Percentiles rank a stretch among this genome's conserved stretches.
phyloP scores from a whole-genome alignment of 2,113 vertebrate genomes.

The Paramisgurnus dabryanus region DNA sequence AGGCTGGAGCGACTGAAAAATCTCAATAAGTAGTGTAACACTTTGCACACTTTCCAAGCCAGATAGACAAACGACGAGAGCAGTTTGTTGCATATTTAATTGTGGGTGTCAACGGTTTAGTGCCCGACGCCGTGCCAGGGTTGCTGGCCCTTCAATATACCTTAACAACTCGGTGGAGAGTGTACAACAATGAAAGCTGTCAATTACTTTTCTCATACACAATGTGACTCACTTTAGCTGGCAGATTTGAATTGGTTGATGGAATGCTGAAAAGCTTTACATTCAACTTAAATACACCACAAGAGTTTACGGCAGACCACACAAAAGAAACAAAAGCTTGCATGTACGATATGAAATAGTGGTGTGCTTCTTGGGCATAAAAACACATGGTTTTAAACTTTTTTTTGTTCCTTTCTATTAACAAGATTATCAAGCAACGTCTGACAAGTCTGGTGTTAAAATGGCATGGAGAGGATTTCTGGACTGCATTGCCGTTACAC shows the following conservation, averaged over 20 bases:
- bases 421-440: slow-evolving; percentile 45
- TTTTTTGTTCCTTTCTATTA: slow-evolving; percentile 47
- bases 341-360: not conserved
- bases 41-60: slow-evolving; percentile 35
- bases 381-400: not conserved
- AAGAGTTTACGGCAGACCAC: not conserved
- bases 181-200: slow-evolving; percentile 27
- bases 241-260: slow-evolving; percentile 31
- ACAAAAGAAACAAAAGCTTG: slow-evolving; percentile 2
- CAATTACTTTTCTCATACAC: slow-evolving; percentile 39
- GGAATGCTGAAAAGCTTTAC: slow-evolving; percentile 42
- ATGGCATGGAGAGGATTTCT: slow-evolving; percentile 35
- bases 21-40: slow-evolving; percentile 36
- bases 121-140: slow-evolving; percentile 17
- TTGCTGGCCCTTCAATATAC: slow-evolving; percentile 22
- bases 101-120: slow-evolving; percentile 38
- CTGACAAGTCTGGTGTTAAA: slow-evolving; percentile 21
- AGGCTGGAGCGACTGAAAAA: slow-evolving; percentile 19
- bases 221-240: slow-evolving; percentile 29
- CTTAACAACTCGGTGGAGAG: slow-evolving; percentile 3
- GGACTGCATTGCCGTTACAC: slow-evolving; percentile 5
- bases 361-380: not conserved
- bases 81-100: slow-evolving; percentile 37
- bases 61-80: slow-evolving; percentile 28
- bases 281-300: slow-evolving; percentile 33